phyloP scores from a whole-genome alignment of 2,797 vertebrate species.

The Loriculus beryllinus region DNA sequence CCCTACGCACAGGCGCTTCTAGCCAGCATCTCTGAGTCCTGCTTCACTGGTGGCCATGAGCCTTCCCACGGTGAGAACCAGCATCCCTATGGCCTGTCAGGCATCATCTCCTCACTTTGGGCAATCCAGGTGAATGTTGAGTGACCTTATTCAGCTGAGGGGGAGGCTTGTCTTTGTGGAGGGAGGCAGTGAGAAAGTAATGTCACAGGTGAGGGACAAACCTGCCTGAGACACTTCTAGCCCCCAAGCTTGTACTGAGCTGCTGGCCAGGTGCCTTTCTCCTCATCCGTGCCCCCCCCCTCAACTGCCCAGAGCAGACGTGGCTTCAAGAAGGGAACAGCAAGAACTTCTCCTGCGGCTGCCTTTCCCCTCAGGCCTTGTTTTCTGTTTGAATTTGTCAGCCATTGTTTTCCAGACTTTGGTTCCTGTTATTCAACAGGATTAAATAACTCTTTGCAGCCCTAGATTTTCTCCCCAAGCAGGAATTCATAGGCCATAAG shows the following conservation, averaged over 20 bases:
- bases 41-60: accelerated
- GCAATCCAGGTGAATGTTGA: background rate
- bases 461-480: background rate
- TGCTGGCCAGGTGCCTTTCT: background rate
- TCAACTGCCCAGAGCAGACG: background rate
- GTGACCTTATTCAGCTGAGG: background rate
- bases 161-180: accelerated
- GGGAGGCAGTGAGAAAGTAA: background rate
- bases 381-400: background rate
- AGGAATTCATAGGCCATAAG: background rate
- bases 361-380: background rate
- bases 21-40: accelerated
- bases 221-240: background rate
- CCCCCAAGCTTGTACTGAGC: accelerated
- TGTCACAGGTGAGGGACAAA: background rate
- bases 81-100: background rate
- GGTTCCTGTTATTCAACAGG: background rate
- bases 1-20: accelerated
- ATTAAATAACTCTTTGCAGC: background rate
- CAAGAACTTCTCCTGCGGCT: accelerated
- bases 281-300: background rate
- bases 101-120: background rate
- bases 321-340: background rate
- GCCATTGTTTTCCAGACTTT: background rate
- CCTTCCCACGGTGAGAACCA: background rate